Evolutionary conservation across 2,888 invertebrate species (phyloP), one percentile per base, ranked within the genome.

Genomic region (Ditylenchus weischeri): DNA sequence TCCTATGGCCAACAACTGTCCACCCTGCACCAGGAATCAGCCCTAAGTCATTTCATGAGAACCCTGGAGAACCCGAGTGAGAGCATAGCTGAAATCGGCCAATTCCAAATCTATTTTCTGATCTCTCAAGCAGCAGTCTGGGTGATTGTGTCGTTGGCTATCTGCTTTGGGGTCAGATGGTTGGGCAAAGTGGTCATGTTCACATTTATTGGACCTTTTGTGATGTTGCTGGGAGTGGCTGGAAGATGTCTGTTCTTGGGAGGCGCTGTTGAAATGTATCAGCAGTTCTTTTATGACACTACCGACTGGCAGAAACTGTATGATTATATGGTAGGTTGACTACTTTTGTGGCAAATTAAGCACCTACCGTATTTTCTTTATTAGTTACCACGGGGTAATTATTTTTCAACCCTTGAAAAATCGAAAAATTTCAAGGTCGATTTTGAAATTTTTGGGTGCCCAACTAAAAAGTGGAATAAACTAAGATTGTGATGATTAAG

Each of bases 101-200:
- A 81, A 29, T 74, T 82, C 58, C 77, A 79, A 58, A 70, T 75
- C 65, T 71, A 72, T 57, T 70, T 77, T 15, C 71, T 81, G 11
- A 73, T 75, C 18, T 78, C 79, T 10, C 77, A 78, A 61, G 81
- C 76, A 35, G 71, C 71, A 59, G 76, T 82, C 47, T 83, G 82
- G 82, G 54, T 75, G 0, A 63, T 75, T 38, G 79, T 83, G 35
- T 82, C 83, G 69, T 60, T 73, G 19, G 76, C 78, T 29, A 75
- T 83, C 59, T 80, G 79, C 65, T 79, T 79, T 62, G 83, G 83
- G n/a, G 83, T 83, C 29, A 69, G 83, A n/a, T n/a, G 60, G 76
- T 69, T 83, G n/a, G 83, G 83, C 54, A 83, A 83, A 73, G 78
- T 68, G 13, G 51, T 66, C 23, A 50, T 65, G 64, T 66, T 76